These are phyloP conservation scores for Urosaurus nigricauda DNA, from an alignment of 2,797 vertebrate genomes.

Conservation along the genomic window DNA sequence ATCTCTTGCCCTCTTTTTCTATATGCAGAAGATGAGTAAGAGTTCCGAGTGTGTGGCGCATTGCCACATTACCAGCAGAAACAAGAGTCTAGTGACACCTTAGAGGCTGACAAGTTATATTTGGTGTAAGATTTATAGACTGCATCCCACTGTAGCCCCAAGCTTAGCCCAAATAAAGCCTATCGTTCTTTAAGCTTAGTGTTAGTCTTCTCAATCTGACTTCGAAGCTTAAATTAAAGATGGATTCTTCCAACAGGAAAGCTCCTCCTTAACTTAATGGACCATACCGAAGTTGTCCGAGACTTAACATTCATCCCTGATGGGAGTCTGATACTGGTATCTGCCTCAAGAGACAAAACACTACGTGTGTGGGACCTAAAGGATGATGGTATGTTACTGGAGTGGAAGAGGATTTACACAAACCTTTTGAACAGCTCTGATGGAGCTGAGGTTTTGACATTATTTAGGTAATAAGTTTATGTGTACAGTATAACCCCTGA, in stretches of 20 bases:
- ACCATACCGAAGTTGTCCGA: constrained; percentile 94
- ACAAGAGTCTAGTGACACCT: too few relatives aligned
- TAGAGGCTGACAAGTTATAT: too few relatives aligned
- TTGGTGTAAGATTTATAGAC: too few relatives aligned
- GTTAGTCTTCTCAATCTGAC: background rate
- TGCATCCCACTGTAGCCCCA: too few relatives aligned
- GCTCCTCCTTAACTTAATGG: constrained; percentile 97
- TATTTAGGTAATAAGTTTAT: background rate
- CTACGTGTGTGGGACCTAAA: constrained; percentile 98
- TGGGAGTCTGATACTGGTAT: constrained; percentile 95
- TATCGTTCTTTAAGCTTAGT: too few relatives aligned
- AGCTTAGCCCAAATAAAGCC: too few relatives aligned
- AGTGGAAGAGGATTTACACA: background rate
- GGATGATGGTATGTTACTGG: constrained; percentile 90
- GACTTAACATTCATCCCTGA: constrained; percentile 97
- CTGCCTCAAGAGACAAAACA: constrained; percentile 97
- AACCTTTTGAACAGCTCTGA: background rate
- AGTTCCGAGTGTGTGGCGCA: too few relatives aligned
- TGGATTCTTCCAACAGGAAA: constrained; percentile 83
- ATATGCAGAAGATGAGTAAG: background rate
- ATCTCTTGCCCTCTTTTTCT: too few relatives aligned
- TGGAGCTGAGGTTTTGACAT: background rate
- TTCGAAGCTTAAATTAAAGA: background rate
- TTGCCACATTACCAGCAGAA: too few relatives aligned
- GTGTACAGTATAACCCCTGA: too few relatives aligned